These are phyloP conservation scores for Luehdorfia chinensis DNA, from an alignment of 1,140 invertebrate genomes.

Conservation along the genomic window DNA sequence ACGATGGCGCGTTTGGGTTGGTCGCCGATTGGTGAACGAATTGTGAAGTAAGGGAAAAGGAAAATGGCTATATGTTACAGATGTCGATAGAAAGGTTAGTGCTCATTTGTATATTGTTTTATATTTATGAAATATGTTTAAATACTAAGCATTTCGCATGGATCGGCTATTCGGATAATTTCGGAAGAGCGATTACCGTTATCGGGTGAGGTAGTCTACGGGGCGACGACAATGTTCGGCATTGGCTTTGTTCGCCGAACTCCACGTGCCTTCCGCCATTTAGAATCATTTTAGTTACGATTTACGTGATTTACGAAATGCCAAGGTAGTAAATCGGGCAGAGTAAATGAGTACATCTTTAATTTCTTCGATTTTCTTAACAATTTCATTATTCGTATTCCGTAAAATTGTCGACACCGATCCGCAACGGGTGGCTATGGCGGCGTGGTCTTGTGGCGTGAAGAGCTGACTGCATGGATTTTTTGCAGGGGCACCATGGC, in stretches of 20 bases:
- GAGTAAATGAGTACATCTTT: too few relatives aligned
- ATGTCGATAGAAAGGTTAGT: slow-evolving; percentile 65
- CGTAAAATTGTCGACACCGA: background rate
- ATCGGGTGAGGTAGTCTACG: slow-evolving; percentile 45
- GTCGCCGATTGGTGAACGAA: slow-evolving; percentile 52
- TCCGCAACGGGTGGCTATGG: slow-evolving; percentile 16
- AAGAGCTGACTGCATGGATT: slow-evolving; percentile 21
- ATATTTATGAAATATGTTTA: background rate
- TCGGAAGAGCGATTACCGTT: slow-evolving; percentile 42
- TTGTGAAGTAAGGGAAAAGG: slow-evolving; percentile 50
- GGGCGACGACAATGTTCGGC: slow-evolving; percentile 48
- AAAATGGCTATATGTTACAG: slow-evolving; percentile 70
- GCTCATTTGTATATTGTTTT: slow-evolving; percentile 16
- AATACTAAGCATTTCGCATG: background rate
- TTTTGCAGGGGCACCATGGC: slow-evolving; percentile 47
- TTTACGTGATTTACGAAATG: slow-evolving; percentile 18
- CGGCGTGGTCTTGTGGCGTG: slow-evolving; percentile 27
- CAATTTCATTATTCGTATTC: background rate
- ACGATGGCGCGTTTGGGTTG: slow-evolving; percentile 47
- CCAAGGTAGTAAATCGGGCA: slow-evolving; percentile 3
- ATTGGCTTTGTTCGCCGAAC: slow-evolving; percentile 68
- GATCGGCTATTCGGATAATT: slow-evolving; percentile 19
- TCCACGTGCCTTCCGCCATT: slow-evolving; percentile 76
- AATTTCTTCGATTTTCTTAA: background rate
- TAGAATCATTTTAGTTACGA: slow-evolving; percentile 33